Conservation (phyloP, 2,888 invertebrate species). For the Rosalia funebris region DNA sequence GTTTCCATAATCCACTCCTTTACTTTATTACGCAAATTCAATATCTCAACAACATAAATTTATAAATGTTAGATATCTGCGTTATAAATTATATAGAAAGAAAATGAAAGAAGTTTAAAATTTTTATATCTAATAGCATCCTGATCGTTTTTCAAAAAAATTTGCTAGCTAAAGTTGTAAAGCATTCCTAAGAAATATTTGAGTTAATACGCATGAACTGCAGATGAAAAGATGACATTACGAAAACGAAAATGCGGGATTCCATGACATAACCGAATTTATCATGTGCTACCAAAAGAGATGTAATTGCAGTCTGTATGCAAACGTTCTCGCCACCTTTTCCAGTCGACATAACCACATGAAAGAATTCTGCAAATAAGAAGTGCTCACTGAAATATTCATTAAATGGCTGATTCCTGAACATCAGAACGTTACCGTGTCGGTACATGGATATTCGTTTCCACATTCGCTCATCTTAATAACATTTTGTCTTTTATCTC, state of each 20-base stretch:
- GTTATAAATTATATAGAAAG: too few species aligned
- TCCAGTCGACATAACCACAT: conserved; percentile 47
- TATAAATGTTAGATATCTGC: too few species aligned
- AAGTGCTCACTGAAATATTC: conserved; percentile 48
- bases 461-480: conserved; percentile 49
- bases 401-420: conserved; percentile 45
- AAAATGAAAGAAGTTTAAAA: too few species aligned
- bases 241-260: neutral
- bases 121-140: too few species aligned
- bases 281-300: neutral
- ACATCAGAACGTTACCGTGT: conserved; percentile 26
- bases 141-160: too few species aligned
- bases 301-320: conserved; percentile 23
- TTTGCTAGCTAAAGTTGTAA: too few species aligned
- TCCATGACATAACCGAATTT: neutral
- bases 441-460: conserved; percentile 38
- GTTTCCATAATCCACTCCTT: too few species aligned
- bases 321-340: conserved; percentile 34
- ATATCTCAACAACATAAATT: too few species aligned
- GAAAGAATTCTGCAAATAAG: conserved; percentile 47
- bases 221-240: neutral
- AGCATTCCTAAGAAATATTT: too few species aligned
- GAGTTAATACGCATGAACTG: too few species aligned
- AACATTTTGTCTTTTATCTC: conserved; percentile 49
- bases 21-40: too few species aligned